Percentiles rank a stretch among this genome's conserved stretches.
phyloP scores from a whole-genome alignment of 1,140 invertebrate species.

The Brachystomella parvula region DNA sequence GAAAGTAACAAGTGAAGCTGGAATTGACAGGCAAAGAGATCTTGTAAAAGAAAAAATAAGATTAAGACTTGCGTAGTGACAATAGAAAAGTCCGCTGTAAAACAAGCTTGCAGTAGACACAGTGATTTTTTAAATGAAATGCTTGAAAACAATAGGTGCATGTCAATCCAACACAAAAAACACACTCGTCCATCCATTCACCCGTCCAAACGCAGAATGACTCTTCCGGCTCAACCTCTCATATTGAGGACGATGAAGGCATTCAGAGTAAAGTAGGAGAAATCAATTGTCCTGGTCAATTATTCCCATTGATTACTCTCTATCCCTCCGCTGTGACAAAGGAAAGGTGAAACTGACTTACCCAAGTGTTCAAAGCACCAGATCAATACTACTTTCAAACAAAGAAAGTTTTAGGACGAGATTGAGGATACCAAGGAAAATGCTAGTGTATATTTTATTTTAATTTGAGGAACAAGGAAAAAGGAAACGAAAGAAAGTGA shows the following conservation, averaged over 20 bases:
- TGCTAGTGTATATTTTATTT: not conserved
- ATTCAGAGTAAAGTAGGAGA: not conserved
- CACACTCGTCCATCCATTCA: not conserved
- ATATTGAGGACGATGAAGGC: not conserved
- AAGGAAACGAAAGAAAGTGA: not conserved
- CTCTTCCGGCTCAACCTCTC: not conserved
- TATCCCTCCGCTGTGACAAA: not conserved
- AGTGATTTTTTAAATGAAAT: too few relatives aligned
- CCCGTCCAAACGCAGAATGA: not conserved
- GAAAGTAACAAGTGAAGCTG: too few relatives aligned
- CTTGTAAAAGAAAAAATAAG: too few relatives aligned
- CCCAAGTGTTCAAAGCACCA: conserved; percentile 4
- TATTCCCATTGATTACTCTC: conserved; percentile 25
- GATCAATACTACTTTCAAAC: conserved; percentile 24
- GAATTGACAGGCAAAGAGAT: too few relatives aligned
- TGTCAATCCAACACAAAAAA: not conserved
- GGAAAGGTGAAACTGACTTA: not conserved
- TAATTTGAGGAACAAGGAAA: not conserved
- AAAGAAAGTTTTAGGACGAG: conserved; percentile 12
- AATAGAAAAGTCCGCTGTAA: too few relatives aligned
- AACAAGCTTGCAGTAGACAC: too few relatives aligned
- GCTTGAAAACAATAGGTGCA: too few relatives aligned
- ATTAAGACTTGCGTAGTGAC: too few relatives aligned
- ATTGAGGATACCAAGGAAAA: conserved; percentile 13
- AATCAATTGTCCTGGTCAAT: conserved; percentile 26